Conservation (phyloP, 2,113 vertebrate species). For the Athene noctua region DNA sequence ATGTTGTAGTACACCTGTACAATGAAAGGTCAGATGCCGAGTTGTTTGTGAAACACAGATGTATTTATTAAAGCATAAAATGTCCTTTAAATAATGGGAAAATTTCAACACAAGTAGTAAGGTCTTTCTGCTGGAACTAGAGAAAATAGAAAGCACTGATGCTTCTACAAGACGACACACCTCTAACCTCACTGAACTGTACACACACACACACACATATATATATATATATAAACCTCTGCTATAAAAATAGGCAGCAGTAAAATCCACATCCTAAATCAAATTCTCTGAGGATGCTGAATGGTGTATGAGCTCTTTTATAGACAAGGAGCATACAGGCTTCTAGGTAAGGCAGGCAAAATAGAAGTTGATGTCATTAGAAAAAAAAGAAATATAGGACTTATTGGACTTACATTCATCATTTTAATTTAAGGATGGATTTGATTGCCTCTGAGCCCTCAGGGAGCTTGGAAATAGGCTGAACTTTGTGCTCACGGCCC, state of each 20-base stretch:
- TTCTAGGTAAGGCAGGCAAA: not conserved
- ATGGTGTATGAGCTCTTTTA: not conserved
- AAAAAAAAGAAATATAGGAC: not conserved
- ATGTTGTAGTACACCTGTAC: not conserved
- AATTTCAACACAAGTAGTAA: not conserved
- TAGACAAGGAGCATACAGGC: not conserved
- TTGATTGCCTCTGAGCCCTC: not conserved
- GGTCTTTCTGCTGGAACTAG: not conserved
- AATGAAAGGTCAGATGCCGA: not conserved
- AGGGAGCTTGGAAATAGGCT: not conserved
- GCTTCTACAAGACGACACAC: not conserved
- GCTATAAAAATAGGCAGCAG: slow-evolving; percentile 1
- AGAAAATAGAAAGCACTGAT: not conserved
- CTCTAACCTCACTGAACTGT: not conserved
- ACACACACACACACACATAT: not conserved
- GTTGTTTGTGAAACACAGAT: not conserved
- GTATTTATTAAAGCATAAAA: not conserved
- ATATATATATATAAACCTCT: not conserved
- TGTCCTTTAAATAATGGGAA: not conserved
- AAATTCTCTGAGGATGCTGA: not conserved
- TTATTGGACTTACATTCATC: not conserved
- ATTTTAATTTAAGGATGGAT: slow-evolving; percentile 24
- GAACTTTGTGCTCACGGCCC: not conserved
- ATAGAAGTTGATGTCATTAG: not conserved
- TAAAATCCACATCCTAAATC: slow-evolving; percentile 18